Evolutionary conservation across 2,113 vertebrate genomes (phyloP), one percentile per base, ranked within the genome.

Genomic region (Varanus komodoensis): DNA sequence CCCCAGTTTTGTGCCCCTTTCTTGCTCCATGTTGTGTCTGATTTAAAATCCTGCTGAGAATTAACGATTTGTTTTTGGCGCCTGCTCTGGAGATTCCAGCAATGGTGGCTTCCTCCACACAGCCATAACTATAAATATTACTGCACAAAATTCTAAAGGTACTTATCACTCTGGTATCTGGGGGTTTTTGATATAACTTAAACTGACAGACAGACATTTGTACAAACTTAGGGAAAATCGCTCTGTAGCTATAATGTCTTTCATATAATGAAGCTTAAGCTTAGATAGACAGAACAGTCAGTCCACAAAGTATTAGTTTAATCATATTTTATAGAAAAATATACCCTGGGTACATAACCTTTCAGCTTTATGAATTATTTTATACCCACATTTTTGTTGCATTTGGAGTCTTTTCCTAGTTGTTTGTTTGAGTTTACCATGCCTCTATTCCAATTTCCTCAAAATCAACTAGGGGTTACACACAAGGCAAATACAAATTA

Each of bases 341-440:
- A 84, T 8, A 91, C 38, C n/a, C 9, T 48, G 74, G 82, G 57
- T 29, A 92, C 50, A 87, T 7, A 89, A 78, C 82, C 82, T 89
- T 92, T 84, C 75, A 89, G 17, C 86, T 79, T 71, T 88, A n/a
- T 69, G 64, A 94, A 50, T 19, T 38, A 86, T 80, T 92, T 93
- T 94, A 91, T 23, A 38, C 48, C 78, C 86, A 89, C 67, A 90
- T 87, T 94, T 89, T 92, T 94, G 85, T 91, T 92, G 74, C 79
- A 91, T 52, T 50, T 92, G 84, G 92, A 94, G 92, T 96, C 94
- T 89, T 92, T 67, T 94, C 93, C 93, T 92, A 4, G 78, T 82
- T 85, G 92, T 93, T 89, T 91, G 38, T 89, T 82, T 91, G 91
- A 57, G n/a, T 94, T 93, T 64, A 92, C 52, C 32, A 89, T 91